Evolutionary conservation across 2,113 vertebrate genomes (phyloP).

Genomic region (Columbina picui): DNA sequence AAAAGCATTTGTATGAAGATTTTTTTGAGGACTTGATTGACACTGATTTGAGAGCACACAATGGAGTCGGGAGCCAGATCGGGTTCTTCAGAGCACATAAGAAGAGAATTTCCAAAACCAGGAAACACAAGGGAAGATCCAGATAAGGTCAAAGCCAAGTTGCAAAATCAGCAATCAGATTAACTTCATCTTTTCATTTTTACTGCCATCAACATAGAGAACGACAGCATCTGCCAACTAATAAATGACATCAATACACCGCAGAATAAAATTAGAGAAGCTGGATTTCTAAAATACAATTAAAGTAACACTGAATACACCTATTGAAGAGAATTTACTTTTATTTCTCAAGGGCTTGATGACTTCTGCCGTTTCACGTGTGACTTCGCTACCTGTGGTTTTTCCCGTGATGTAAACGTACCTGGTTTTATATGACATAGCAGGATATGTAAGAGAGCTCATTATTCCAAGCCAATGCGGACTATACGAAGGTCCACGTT

Average conservation of each 20-base stretch:
- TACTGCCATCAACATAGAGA: not conserved
- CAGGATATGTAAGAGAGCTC: not conserved
- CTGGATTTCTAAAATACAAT: not conserved
- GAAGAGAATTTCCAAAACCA: not conserved
- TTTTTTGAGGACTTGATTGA: not conserved
- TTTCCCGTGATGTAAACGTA: too few species aligned
- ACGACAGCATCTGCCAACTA: fast-evolving
- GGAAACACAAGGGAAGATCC: not conserved
- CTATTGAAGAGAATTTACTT: not conserved
- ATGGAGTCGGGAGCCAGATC: not conserved
- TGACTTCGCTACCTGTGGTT: fast-evolving
- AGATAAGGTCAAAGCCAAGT: not conserved
- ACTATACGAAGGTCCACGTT: not conserved
- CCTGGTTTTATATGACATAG: too few species aligned
- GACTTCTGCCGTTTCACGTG: fast-evolving
- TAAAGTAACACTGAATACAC: not conserved
- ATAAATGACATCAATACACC: not conserved
- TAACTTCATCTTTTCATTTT: not conserved
- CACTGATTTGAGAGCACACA: not conserved
- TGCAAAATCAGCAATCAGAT: not conserved
- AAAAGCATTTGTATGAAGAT: not conserved
- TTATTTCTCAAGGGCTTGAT: not conserved
- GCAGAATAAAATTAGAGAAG: not conserved
- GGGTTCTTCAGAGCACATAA: not conserved
- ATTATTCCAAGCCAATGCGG: too few species aligned